Conservation (phyloP, 2,113 vertebrate species). For the Lanius ludovicianus region DNA sequence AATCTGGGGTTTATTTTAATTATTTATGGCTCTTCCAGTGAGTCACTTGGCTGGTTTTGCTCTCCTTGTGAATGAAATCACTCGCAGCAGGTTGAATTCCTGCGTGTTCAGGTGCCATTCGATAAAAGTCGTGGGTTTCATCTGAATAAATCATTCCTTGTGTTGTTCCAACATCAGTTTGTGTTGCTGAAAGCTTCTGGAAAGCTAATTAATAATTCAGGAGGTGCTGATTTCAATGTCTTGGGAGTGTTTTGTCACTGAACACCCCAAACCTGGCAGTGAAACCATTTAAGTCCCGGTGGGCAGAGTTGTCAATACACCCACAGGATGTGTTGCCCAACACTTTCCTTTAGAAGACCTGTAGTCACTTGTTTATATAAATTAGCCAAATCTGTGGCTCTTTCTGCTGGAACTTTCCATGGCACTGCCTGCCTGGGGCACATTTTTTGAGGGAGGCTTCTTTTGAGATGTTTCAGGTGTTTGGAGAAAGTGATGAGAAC, state of each 20-base stretch:
- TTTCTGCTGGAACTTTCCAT: not conserved
- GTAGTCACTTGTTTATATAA: not conserved
- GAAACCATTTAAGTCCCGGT: not conserved
- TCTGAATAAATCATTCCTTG: not conserved
- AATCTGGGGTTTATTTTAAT: not conserved
- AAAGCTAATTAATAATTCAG: not conserved
- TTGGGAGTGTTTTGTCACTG: not conserved
- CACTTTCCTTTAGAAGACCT: slow-evolving; percentile 3
- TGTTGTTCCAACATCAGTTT: not conserved
- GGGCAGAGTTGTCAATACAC: not conserved
- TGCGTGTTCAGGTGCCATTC: not conserved
- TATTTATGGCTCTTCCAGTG: not conserved
- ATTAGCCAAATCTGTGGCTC: not conserved
- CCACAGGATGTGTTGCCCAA: not conserved
- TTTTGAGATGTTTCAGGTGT: not conserved
- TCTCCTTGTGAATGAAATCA: not conserved
- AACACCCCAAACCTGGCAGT: not conserved
- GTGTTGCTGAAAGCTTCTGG: not conserved
- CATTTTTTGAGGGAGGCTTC: not conserved
- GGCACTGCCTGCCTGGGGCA: not conserved
- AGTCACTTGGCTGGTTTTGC: not conserved
- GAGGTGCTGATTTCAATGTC: not conserved
- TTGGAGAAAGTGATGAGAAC: not conserved
- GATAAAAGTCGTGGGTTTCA: not conserved
- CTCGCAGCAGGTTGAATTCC: not conserved